Evolutionary conservation across 2,113 vertebrate species (phyloP), one percentile per base, ranked within the genome.

Genomic region (Cnemophilus loriae): DNA sequence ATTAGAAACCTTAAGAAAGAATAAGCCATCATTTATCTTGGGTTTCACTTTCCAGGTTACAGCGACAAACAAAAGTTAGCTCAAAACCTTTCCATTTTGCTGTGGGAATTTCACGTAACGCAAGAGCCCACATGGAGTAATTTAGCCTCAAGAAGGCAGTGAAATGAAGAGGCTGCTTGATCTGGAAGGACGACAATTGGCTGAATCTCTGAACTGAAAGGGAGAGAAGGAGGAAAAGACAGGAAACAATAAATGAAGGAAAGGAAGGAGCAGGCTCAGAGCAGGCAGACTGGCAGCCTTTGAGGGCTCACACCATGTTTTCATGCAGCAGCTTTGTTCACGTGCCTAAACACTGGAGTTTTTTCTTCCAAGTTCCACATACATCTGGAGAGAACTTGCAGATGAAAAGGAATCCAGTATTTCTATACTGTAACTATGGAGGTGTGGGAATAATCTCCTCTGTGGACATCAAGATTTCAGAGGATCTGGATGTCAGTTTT

Each of bases 11-110:
- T 5, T 63, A 80, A 75, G 88, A 57, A 67, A 90, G 88, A 94
- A 61, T 74, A 83, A 71, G 22, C 46, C 73, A 83, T 92, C 90
- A 92, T 96, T 96, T 93, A 70, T 96, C 90, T 88, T 93, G 46
- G 37, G 53, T 61, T 86, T 86, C 73, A 42, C 49, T 90, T 86
- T 52, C 71, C 44, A 1, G 80, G 69, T 92, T 90, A 87, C 79
- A 92, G 90, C 35, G 71, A 46, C 76, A 89, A 90, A 86, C 79
- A 90, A 70, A 95, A 90, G 64, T 86, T 86, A 44, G 26, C 81
- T 93, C 69, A 26, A 70, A 94, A 88, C 68, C 71, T 86, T 56
- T 67, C 19, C 42, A 52, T 84, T 94, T 90, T 94, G 82, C 70
- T 86, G 9, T 30, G 39, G 57, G 75, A 79, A 32, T 70, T 77